phyloP scores from a whole-genome alignment of 2,113 vertebrate genomes.

The Egretta garzetta region DNA sequence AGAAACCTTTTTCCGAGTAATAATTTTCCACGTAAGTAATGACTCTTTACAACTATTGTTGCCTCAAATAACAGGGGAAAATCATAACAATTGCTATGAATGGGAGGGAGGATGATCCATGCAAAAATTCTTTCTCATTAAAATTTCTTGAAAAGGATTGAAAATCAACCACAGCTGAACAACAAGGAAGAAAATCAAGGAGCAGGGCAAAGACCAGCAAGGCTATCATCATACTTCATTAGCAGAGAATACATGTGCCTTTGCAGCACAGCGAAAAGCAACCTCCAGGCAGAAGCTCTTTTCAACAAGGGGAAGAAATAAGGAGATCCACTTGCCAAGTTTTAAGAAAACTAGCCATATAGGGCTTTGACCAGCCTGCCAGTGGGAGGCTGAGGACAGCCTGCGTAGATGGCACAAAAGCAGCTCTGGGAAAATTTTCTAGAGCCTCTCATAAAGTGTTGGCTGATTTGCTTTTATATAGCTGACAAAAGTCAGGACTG shows the following conservation, averaged over 20 bases:
- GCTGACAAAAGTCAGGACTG: not conserved
- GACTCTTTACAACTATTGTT: not conserved
- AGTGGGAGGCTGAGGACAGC: not conserved
- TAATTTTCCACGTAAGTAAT: not conserved
- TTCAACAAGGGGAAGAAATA: not conserved
- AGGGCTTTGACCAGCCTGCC: not conserved
- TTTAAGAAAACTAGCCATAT: not conserved
- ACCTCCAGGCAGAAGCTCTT: not conserved
- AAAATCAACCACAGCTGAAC: not conserved
- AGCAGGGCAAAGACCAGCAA: not conserved
- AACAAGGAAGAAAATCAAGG: not conserved
- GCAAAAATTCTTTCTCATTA: constrained; percentile 6
- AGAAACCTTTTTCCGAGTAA: not conserved
- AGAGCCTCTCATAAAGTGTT: not conserved
- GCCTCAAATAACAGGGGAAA: not conserved
- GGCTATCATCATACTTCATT: not conserved
- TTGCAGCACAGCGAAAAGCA: not conserved
- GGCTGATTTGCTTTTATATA: not conserved
- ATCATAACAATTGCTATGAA: not conserved
- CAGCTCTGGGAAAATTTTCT: not conserved
- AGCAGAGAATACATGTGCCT: not conserved
- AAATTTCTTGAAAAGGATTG: not conserved
- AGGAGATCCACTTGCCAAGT: not conserved
- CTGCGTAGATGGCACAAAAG: not conserved
- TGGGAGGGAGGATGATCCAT: not conserved